Evolutionary conservation across 2,113 vertebrate genomes (phyloP), one percentile per base, ranked within the genome.

Genomic region (Etheostoma spectabile): DNA sequence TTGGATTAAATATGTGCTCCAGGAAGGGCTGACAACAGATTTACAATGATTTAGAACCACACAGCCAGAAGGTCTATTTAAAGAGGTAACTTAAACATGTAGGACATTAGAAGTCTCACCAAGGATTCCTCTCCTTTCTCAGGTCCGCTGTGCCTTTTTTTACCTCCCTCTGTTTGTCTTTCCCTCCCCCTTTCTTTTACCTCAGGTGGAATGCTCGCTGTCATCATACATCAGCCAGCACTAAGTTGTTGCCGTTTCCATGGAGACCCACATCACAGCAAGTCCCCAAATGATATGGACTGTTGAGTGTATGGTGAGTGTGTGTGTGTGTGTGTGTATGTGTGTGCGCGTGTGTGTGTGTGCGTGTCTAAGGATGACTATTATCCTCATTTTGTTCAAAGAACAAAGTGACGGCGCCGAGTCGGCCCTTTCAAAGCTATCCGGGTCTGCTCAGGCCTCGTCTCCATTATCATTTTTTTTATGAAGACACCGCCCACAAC

Each of bases 231-330:
- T 90, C 69, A 80, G 46, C 70, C 57, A 18, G 64, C 45, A 30
- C 66, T 74, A 76, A 78, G 77, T 84, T 88, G 78, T 83, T 64
- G 68, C 71, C n/a, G 81, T 91, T 87, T 75, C 91, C 83, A 92
- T 91, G 89, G 91, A 75, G 83, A 92, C 84, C 27, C 13, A 61
- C 77, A 87, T 91, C 84, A 87, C 70, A 88, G 74, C 81, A 4
- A 67, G 59, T 62, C 80, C 7, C 33, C 63, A 63, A 86, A 76
- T 82, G 35, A 81, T 63, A 72, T 16, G 49, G 51, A 78, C 35
- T 14, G 35, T 21, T 67, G 80, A 33, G 69, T 57, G 72, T n/a
- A 14, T 33, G 18, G 15, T 38, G 48, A 42, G 22, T 46, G 48
- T 71, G n/a, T 51, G 24, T 62, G 61, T 56, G 70, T 73, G 57